phyloP scores from a whole-genome alignment of 2,888 invertebrate species.

The Dorcus parallelipipedus region DNA sequence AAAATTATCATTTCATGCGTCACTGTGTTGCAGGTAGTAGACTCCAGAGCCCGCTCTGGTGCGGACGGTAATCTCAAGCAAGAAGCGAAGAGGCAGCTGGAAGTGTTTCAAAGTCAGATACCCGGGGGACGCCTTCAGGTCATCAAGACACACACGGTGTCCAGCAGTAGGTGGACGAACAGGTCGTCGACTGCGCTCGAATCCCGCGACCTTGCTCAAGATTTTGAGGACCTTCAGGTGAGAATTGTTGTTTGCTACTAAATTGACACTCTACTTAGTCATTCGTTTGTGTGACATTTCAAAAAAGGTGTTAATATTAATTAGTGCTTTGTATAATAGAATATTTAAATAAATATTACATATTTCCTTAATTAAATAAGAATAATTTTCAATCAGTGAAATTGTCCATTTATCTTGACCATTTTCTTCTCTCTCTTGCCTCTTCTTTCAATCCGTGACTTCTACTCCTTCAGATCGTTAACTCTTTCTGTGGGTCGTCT shows the following conservation, averaged over 20 bases:
- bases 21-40: constrained; percentile 49
- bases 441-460: too few relatives aligned
- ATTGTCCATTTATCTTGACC: too few relatives aligned
- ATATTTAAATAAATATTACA: too few relatives aligned
- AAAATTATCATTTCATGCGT: constrained; percentile 11
- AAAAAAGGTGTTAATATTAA: too few relatives aligned
- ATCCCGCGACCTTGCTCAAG: constrained; percentile 19
- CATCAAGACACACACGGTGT: constrained; percentile 54
- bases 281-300: too few relatives aligned
- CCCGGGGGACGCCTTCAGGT: constrained; percentile 68
- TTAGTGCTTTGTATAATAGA: too few relatives aligned
- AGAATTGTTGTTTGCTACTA: neutral
- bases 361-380: too few relatives aligned
- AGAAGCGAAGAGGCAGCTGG: constrained; percentile 58
- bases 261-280: too few relatives aligned
- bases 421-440: too few relatives aligned
- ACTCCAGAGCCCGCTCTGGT: constrained; percentile 52
- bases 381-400: too few relatives aligned
- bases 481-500: too few relatives aligned
- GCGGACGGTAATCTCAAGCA: constrained; percentile 53
- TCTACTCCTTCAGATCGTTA: too few relatives aligned
- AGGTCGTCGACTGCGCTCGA: constrained; percentile 18
- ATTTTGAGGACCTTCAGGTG: constrained; percentile 46
- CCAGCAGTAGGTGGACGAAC: constrained; percentile 41
- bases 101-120: constrained; percentile 67